Evolutionary conservation across 2,797 vertebrate genomes (phyloP).

Genomic region (Siniperca scherzeri): DNA sequence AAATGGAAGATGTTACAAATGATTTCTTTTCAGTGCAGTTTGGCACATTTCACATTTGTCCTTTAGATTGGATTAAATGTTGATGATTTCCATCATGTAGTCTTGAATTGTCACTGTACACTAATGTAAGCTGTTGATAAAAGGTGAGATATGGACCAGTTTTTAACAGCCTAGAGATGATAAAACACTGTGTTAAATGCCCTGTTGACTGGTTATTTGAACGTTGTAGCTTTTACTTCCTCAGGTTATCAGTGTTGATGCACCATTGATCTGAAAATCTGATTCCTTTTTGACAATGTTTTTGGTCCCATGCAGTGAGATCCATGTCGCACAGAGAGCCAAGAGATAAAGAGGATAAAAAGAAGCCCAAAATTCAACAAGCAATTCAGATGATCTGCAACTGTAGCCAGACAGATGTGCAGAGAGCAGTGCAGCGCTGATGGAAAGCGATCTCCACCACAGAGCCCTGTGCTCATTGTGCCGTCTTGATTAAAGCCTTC

Average conservation of each 20-base stretch:
- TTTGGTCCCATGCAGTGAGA: slow-evolving; percentile 17
- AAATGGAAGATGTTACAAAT: slow-evolving; percentile 8
- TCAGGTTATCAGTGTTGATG: neutral
- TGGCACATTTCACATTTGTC: neutral
- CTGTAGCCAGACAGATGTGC: slow-evolving; percentile 42
- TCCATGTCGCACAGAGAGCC: slow-evolving; percentile 7
- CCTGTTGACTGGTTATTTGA: slow-evolving; percentile 5
- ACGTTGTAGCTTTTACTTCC: neutral
- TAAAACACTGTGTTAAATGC: neutral
- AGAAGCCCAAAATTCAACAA: slow-evolving; percentile 17
- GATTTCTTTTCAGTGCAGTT: neutral
- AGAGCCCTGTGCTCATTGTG: slow-evolving; percentile 50
- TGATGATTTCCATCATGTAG: neutral
- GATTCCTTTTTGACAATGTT: neutral
- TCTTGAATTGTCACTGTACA: neutral
- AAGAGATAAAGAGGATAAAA: slow-evolving; percentile 11
- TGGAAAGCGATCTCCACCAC: slow-evolving; percentile 54
- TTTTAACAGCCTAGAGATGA: neutral
- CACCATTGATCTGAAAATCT: slow-evolving; percentile 15
- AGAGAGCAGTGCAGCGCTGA: slow-evolving; percentile 32
- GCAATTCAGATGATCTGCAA: slow-evolving; percentile 25
- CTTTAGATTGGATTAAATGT: neutral
- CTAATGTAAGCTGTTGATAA: neutral
- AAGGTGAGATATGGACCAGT: slow-evolving; percentile 6
- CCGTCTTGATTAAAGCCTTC: slow-evolving; percentile 67